Conservation (phyloP, 92 coral and sea anemone genomes). For the Micromussa lordhowensis region DNA sequence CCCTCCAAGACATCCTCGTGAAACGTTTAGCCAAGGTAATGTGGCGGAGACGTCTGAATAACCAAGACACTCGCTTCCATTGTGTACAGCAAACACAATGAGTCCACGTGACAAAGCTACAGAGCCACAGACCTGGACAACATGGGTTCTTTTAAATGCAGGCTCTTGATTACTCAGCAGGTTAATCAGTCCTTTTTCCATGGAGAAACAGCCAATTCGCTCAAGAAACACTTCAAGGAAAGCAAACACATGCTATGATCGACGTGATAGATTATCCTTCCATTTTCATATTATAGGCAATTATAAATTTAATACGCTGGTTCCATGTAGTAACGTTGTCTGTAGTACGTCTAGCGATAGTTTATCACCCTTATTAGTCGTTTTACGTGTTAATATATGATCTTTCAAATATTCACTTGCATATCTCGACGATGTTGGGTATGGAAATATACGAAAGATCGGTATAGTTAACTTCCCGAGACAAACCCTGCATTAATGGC, state of each 20-base stretch:
- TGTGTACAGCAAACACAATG: slow-evolving; percentile 11
- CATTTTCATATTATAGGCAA: background rate
- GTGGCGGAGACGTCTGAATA: background rate
- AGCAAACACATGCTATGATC: background rate
- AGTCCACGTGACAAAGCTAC: slow-evolving; percentile 17
- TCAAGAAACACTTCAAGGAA: background rate
- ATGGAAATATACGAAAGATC: too few species aligned
- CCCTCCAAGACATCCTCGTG: slow-evolving; percentile 24
- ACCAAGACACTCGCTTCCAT: slow-evolving; percentile 28
- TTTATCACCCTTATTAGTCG: too few species aligned
- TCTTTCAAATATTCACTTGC: too few species aligned
- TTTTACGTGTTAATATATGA: too few species aligned
- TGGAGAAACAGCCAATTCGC: slow-evolving; percentile 18
- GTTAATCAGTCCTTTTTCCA: background rate
- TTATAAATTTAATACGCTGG: too few species aligned
- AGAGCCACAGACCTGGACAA: slow-evolving; percentile 4
- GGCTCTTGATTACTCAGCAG: background rate
- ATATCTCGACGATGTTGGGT: too few species aligned
- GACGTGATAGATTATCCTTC: background rate
- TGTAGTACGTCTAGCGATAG: too few species aligned
- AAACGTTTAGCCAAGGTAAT: background rate
- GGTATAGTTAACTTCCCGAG: too few species aligned
- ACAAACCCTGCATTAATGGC: background rate
- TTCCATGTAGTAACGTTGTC: too few species aligned
- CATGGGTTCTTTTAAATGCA: background rate